phyloP scores from a whole-genome alignment of 1,140 invertebrate species.

The Drosophila subobscura region DNA sequence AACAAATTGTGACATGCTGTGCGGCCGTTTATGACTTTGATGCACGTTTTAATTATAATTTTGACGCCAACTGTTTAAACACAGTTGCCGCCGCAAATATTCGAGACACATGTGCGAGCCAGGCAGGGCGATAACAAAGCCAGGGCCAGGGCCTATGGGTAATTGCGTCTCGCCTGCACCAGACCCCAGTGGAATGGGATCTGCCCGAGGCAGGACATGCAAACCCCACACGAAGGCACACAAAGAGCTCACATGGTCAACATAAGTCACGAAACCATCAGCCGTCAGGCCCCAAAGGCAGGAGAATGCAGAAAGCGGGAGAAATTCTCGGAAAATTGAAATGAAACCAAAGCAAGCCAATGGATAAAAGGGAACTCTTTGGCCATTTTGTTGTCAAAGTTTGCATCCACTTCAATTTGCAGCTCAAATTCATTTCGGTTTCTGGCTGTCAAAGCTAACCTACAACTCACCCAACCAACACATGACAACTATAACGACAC shows the following conservation, averaged over 20 bases:
- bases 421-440: too few relatives aligned
- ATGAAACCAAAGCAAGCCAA: too few relatives aligned
- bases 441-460: too few relatives aligned
- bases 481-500: too few relatives aligned
- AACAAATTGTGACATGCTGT: conserved; percentile 76
- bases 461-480: too few relatives aligned
- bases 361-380: too few relatives aligned
- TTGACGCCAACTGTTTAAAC: conserved; percentile 81
- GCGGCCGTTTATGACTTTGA: conserved; percentile 69
- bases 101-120: conserved; percentile 10
- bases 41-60: conserved; percentile 82
- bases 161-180: too few relatives aligned
- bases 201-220: conserved; percentile 41
- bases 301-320: conserved; percentile 20
- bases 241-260: conserved; percentile 53
- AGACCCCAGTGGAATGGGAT: too few relatives aligned
- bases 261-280: conserved; percentile 52
- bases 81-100: conserved; percentile 30
- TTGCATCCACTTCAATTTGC: too few relatives aligned
- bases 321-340: conserved; percentile 18
- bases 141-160: conserved; percentile 8
- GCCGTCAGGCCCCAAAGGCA: conserved; percentile 1
- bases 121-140: conserved; percentile 29
- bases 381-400: too few relatives aligned
- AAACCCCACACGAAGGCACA: conserved; percentile 30